A percentile compares a stretch with the other conserved stretches of the same genome.
Evolutionary conservation across 2,113 vertebrate genomes (phyloP).

Genomic region (Macquaria ambigua): DNA sequence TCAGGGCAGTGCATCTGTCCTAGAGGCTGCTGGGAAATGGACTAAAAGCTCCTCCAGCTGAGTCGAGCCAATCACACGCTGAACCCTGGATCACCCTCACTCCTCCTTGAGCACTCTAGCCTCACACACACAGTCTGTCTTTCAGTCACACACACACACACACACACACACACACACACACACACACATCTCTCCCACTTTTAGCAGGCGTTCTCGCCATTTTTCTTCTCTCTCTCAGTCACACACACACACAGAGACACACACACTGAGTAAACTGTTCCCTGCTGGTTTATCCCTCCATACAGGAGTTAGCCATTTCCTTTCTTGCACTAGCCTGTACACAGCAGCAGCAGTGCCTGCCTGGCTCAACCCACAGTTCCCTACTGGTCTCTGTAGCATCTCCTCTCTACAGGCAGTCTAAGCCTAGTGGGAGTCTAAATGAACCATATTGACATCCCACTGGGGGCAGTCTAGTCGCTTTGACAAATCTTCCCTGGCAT

Average conservation of each 20-base stretch:
- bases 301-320: constrained; percentile 64
- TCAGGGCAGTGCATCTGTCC: constrained; percentile 99
- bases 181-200: not conserved
- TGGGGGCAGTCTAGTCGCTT: constrained; percentile 92
- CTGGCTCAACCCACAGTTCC: constrained; percentile 23
- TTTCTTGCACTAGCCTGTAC: constrained; percentile 24
- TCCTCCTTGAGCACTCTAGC: constrained; percentile 58
- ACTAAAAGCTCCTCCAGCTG: constrained; percentile 96
- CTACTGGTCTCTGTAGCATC: constrained; percentile 86
- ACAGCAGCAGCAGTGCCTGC: constrained; percentile 27
- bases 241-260: not conserved
- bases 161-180: constrained; percentile 9
- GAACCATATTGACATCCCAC: constrained; percentile 94
- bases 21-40: constrained; percentile 92
- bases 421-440: constrained; percentile 91
- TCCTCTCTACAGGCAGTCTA: constrained; percentile 90
- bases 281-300: constrained; percentile 54
- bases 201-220: constrained; percentile 23
- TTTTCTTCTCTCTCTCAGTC: not conserved
- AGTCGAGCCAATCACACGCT: constrained; percentile 90
- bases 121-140: constrained; percentile 26
- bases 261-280: constrained; percentile 16
- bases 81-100: constrained; percentile 85
- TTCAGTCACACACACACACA: constrained; percentile 22
- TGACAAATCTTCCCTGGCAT: constrained; percentile 95